Evolutionary conservation across 2,797 vertebrate genomes (phyloP).

Genomic region (Neopelma chrysocephalum): DNA sequence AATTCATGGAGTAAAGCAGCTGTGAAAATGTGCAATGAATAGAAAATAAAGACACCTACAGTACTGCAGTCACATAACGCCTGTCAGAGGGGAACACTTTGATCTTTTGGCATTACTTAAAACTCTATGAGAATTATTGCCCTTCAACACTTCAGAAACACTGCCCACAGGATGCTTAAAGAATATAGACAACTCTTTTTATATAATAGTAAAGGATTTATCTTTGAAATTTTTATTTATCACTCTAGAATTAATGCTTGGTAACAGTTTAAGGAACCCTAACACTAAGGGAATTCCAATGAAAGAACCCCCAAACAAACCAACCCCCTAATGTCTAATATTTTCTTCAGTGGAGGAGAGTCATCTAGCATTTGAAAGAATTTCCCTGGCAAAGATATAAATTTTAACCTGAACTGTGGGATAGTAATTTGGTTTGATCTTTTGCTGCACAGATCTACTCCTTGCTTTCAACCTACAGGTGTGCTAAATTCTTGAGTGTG

Average conservation of each 20-base stretch:
- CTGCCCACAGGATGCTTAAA: background rate
- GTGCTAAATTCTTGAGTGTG: background rate
- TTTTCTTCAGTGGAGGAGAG: background rate
- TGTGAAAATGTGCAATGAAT: conserved; percentile 54
- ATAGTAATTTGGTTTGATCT: background rate
- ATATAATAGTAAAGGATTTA: background rate
- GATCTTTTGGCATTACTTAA: background rate
- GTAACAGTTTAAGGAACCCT: background rate
- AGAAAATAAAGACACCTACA: conserved; percentile 52
- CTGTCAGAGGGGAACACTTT: background rate
- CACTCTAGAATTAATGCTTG: background rate
- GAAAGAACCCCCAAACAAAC: background rate
- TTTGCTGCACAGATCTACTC: background rate
- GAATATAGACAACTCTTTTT: background rate
- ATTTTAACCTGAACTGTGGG: background rate
- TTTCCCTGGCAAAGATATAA: background rate
- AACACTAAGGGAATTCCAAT: background rate
- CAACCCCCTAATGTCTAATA: background rate
- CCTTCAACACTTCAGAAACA: conserved; percentile 20
- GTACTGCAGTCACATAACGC: background rate
- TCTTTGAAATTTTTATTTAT: background rate
- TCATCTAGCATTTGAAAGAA: background rate
- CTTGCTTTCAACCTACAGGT: background rate
- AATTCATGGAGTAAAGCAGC: conserved; percentile 53
- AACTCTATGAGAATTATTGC: background rate